Evolutionary conservation across 2,113 vertebrate species (phyloP), one percentile per base, ranked within the genome.

Genomic region (Alectura lathami): DNA sequence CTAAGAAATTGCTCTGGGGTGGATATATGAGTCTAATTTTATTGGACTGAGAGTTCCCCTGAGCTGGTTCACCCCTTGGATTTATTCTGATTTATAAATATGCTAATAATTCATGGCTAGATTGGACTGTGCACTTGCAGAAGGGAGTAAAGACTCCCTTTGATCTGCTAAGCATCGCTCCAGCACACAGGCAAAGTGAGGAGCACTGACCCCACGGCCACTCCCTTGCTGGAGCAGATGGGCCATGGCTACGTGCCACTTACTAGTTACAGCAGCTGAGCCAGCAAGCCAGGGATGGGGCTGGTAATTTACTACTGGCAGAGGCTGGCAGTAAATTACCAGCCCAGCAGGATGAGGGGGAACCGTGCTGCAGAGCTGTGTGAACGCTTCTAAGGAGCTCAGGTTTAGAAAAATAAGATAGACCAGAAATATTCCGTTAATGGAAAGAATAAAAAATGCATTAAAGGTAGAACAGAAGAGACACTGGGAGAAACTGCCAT

Each of bases 81-180:
- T 90, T 92, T 78, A 69, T 86, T 68, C 76, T 51, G 38, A 88
- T 94, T 83, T 83, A 60, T 36, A 88, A 88, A 74, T 64, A 89
- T 18, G 72, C 64, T 89, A 36, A 83, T 83, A 21, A 83, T 34
- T 77, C 63, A 32, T 63, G 53, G 66, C 68, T 50, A 30, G 91
- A 27, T 8, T 30, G 89, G 47, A 43, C 54, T 57, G 64, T 0
- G 4, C 1, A 23, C 69, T 17, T 4, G 72, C 86, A 73, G 57
- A 32, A 29, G 79, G 56, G 64, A 81, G 45, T 2, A 48, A 78
- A 73, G 74, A 7, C 30, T 81, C n/a, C 82, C 62, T 62, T 5
- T 27, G 68, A 45, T 48, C 42, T 36, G 64, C 82, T 40, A 7
- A 50, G 30, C 42, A 85, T 9, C 50, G 9, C 42, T 6, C 30